Percentiles rank a stretch among this genome's conserved stretches.
These are phyloP conservation scores for Avahi laniger DNA, from an alignment of 2,797 vertebrate species.

Conservation along the genomic window DNA sequence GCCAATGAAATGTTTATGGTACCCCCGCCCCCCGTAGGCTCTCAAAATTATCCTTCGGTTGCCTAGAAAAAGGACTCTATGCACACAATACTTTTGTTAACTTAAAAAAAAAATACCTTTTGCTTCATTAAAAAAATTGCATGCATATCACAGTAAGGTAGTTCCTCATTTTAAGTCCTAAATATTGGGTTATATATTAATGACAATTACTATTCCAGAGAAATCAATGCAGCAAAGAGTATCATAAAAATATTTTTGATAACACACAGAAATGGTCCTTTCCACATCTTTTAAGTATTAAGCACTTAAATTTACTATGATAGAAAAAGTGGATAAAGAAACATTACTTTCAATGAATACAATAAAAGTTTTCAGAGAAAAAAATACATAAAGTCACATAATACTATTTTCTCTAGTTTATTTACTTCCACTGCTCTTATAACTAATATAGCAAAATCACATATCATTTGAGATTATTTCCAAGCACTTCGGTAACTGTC, in stretches of 20 bases:
- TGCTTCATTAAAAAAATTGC: neutral
- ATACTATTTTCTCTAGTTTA: conserved; percentile 1
- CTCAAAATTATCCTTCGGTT: neutral
- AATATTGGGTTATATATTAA: neutral
- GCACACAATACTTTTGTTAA: neutral
- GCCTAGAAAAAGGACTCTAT: neutral
- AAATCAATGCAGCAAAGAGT: neutral
- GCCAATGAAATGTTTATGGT: neutral
- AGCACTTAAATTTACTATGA: neutral
- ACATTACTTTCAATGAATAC: neutral
- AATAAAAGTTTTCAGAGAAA: neutral
- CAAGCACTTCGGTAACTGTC: neutral
- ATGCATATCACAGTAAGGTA: neutral
- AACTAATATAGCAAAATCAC: neutral
- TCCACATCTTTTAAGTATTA: neutral
- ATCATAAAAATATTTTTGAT: neutral
- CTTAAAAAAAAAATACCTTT: neutral
- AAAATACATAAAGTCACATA: neutral
- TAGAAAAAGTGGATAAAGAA: neutral
- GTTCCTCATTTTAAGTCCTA: neutral
- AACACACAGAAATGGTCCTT: neutral
- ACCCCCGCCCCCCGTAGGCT: neutral
- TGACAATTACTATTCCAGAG: neutral
- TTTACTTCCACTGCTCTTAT: neutral
- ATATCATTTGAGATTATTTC: neutral